phyloP scores from a whole-genome alignment of 2,797 vertebrate species.

The Sphenodon punctatus region DNA sequence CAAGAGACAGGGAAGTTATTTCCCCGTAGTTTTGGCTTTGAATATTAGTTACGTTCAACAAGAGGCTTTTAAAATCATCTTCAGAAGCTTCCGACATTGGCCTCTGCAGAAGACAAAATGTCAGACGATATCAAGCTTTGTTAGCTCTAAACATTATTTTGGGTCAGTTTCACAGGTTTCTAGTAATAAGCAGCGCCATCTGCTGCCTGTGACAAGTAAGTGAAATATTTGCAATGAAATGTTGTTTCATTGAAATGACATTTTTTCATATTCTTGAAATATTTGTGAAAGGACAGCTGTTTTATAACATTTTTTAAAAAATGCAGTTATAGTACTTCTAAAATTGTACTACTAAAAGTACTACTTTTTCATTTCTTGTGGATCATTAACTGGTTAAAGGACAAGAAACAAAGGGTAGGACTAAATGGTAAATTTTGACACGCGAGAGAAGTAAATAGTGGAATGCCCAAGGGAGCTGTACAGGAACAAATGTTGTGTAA shows the following conservation, averaged over 20 bases:
- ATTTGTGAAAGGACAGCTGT: neutral
- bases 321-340: neutral
- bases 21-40: rapidly evolving
- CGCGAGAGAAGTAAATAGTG: too few relatives aligned
- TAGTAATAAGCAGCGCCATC: slow-evolving; percentile 49
- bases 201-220: slow-evolving; percentile 31
- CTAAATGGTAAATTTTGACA: too few relatives aligned
- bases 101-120: neutral
- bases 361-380: neutral
- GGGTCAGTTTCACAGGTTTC: neutral
- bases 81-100: neutral
- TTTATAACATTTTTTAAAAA: neutral
- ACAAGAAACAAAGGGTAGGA: too few relatives aligned
- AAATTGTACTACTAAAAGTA: neutral
- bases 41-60: neutral
- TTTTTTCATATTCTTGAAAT: neutral
- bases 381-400: too few relatives aligned
- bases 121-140: neutral
- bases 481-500: neutral
- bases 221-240: neutral
- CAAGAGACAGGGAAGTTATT: neutral
- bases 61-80: neutral
- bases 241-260: rapidly evolving
- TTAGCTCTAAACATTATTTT: neutral
- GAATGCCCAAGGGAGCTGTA: too few relatives aligned